phyloP scores from a whole-genome alignment of 2,797 vertebrate species.

The Gila robusta region DNA sequence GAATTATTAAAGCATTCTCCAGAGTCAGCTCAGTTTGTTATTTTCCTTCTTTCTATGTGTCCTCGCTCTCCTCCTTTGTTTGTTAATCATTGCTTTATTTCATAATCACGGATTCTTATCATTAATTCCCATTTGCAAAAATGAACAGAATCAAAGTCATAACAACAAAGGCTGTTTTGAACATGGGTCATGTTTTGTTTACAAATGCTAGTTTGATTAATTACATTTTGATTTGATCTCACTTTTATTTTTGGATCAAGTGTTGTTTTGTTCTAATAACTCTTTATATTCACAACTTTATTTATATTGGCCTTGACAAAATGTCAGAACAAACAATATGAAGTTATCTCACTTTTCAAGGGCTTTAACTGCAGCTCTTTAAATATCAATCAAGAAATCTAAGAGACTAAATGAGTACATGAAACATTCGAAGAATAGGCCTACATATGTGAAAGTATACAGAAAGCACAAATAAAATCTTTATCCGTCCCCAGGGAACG shows the following conservation, averaged over 20 bases:
- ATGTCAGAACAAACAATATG: slow-evolving; percentile 7
- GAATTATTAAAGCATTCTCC: slow-evolving; percentile 48
- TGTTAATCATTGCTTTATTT: slow-evolving; percentile 45
- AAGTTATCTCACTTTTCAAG: slow-evolving; percentile 35
- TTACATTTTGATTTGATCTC: slow-evolving; percentile 53
- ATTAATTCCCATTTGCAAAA: slow-evolving; percentile 56
- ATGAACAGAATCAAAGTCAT: slow-evolving; percentile 54
- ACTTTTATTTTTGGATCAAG: slow-evolving; percentile 53
- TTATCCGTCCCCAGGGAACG: not conserved
- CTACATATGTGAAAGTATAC: slow-evolving; percentile 13
- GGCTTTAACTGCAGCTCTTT: slow-evolving; percentile 30
- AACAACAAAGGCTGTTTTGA: slow-evolving; percentile 51
- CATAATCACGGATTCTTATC: slow-evolving; percentile 59
- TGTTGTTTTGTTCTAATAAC: slow-evolving; percentile 38
- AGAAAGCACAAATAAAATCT: not conserved
- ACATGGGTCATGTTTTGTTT: slow-evolving; percentile 50
- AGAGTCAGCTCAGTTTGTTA: slow-evolving; percentile 7
- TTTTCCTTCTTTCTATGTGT: not conserved
- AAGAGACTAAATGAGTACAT: slow-evolving; percentile 16
- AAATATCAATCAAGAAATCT: slow-evolving; percentile 41
- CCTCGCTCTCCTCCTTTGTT: slow-evolving; percentile 23
- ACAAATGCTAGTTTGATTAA: slow-evolving; percentile 53
- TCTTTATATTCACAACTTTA: slow-evolving; percentile 2
- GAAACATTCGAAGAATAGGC: slow-evolving; percentile 6
- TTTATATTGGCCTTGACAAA: slow-evolving; percentile 25